Evolutionary conservation across 2,888 invertebrate genomes (phyloP), one percentile per base, ranked within the genome.

Genomic region (Rhagonycha fulva): DNA sequence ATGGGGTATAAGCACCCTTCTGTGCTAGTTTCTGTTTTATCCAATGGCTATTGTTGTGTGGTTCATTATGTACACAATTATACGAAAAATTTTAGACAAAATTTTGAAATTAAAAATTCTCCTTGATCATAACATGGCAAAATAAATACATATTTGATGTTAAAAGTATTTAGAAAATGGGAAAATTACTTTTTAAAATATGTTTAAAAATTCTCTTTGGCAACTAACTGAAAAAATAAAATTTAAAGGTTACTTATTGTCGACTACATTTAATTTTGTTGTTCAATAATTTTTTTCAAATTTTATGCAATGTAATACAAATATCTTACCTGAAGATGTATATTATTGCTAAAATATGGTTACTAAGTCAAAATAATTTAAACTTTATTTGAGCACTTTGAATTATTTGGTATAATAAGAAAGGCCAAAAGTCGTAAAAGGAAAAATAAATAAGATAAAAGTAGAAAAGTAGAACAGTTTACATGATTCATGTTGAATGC

Each of bases 1-100:
- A 74, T 77, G 79, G 76, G 80, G 79, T 77, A 62, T 69, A 72
- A 75, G 78, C 81, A 77, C 82, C 82, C 82, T 81, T 81, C 81
- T 80, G 80, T 60, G 79, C 74, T 66, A 74, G 76, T 62, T 71
- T 75, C 78, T 81, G 78, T 79, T 78, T 78, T 78, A 78, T 80
- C 19, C 19, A 19, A 76, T 78, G 62, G 73, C 14, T 72, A 74
- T 28, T 79, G 61, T 67, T 75, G 60, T 78, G 80, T 71, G 76
- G 80, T 75, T 70, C 74, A 78, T 79, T 76, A 80, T 79, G 78
- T 76, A 76, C 73, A 76, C 69, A 72, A 78, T 75, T 72, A 32
- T 63, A 62, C 68, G 32, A 68, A 47, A 47, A 47, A 47, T 47
- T 47, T 47, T 47, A 47, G 47, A 47, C n/a, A 5, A 47, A 47